A percentile compares a stretch with the other conserved stretches of the same genome.
phyloP scores from a whole-genome alignment of 1,140 invertebrate species.

The Centruroides sculpturatus region DNA sequence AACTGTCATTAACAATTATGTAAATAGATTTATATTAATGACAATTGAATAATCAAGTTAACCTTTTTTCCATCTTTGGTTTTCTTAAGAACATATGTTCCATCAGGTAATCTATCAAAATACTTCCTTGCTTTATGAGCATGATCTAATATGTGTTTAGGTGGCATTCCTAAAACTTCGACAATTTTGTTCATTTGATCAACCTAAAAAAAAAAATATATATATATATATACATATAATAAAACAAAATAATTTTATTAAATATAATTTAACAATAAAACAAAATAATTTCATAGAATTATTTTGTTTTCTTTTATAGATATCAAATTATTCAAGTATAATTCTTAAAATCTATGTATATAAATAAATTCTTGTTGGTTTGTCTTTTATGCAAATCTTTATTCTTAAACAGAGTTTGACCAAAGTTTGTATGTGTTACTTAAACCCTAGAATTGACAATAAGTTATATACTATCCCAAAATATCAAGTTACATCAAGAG shows the following conservation, averaged over 20 bases:
- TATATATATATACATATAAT: no score
- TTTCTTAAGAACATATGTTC: conserved; percentile 82
- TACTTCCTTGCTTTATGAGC: conserved; percentile 94
- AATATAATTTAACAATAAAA: neutral
- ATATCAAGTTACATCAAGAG: no score
- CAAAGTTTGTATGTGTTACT: no score
- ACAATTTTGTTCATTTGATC: conserved; percentile 99
- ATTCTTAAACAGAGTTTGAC: no score
- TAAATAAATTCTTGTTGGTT: no score
- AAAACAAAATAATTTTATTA: neutral
- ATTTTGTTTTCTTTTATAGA: no score
- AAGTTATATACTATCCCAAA: no score
- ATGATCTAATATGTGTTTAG: conserved; percentile 82
- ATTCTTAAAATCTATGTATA: no score
- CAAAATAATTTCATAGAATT: neutral
- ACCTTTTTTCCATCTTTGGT: conserved; percentile 74
- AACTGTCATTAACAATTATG: no score
- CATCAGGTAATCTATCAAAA: conserved; percentile 86
- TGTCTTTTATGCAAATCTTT: no score
- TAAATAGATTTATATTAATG: neutral
- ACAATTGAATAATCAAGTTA: conserved; percentile 4
- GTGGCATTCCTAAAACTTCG: conserved; percentile 95
- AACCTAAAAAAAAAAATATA: conserved; percentile 39
- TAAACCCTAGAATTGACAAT: no score
- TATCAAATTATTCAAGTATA: no score